These are phyloP conservation scores for Cyclura pinguis DNA, from an alignment of 2,797 vertebrate species.

Conservation along the genomic window DNA sequence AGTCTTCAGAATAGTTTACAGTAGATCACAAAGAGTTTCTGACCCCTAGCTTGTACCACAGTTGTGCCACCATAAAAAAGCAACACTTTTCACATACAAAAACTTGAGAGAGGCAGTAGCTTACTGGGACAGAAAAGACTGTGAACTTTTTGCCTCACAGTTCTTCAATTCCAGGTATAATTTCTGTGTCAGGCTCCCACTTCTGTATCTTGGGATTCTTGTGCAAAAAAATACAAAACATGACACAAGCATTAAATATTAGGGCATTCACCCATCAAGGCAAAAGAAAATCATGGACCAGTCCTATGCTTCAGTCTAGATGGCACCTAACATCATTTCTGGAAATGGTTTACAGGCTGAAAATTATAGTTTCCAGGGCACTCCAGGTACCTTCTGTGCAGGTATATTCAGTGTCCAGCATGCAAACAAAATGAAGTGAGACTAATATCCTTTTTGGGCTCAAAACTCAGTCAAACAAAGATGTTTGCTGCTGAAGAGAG, in stretches of 20 bases:
- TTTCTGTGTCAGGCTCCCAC: background rate
- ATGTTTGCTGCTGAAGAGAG: background rate
- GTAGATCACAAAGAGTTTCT: no score
- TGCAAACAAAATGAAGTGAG: background rate
- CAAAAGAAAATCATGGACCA: background rate
- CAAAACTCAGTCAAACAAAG: background rate
- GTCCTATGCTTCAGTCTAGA: background rate
- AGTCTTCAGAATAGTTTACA: no score
- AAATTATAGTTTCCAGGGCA: background rate
- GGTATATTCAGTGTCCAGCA: background rate
- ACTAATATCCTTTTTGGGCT: background rate
- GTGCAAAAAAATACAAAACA: background rate
- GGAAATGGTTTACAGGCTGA: background rate
- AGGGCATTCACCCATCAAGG: background rate
- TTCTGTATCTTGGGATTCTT: background rate
- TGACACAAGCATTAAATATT: background rate
- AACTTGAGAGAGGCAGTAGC: background rate
- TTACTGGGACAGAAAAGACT: background rate
- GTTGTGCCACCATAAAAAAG: no score
- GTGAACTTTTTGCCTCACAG: background rate
- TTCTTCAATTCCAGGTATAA: background rate
- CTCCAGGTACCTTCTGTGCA: no score
- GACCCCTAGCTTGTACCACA: no score
- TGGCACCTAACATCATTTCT: background rate
- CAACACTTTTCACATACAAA: background rate